A percentile compares a stretch with the other conserved stretches of the same genome.
These are phyloP conservation scores for Zosterops borbonicus DNA, from an alignment of 2,113 vertebrate species.

Conservation along the genomic window DNA sequence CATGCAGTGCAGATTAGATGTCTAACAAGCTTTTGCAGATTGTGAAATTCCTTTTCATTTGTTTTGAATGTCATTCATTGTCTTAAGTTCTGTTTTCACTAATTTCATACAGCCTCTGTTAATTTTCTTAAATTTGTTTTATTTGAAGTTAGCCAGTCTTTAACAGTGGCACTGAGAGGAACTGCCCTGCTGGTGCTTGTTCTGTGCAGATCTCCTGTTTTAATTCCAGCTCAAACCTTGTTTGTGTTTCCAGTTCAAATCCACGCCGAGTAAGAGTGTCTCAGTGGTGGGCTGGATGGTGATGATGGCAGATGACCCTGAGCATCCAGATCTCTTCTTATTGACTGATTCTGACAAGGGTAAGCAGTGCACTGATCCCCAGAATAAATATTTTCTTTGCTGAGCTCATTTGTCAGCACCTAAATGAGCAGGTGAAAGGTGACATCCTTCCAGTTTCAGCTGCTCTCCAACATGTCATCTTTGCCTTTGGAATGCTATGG, in stretches of 20 bases:
- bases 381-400: neutral
- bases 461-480: fast-evolving
- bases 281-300: constrained; percentile 96
- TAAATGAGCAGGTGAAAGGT: neutral
- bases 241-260: constrained; percentile 87
- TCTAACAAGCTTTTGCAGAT: neutral
- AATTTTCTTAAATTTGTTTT: neutral
- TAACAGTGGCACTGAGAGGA: neutral
- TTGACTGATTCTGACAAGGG: constrained; percentile 96
- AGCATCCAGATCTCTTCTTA: constrained; percentile 94
- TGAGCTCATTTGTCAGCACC: neutral
- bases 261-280: constrained; percentile 88
- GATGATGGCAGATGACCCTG: constrained; percentile 96
- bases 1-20: neutral
- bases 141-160: neutral
- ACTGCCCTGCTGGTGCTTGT: neutral
- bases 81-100: neutral
- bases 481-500: neutral
- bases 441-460: neutral
- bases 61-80: neutral
- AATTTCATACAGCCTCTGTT: neutral
- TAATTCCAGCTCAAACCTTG: neutral
- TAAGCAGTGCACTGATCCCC: constrained; percentile 52
- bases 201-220: neutral
- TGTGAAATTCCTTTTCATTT: neutral